Evolutionary conservation across 2,888 invertebrate genomes (phyloP), one percentile per base, ranked within the genome.

Genomic region (Lasioglossum vierecki): DNA sequence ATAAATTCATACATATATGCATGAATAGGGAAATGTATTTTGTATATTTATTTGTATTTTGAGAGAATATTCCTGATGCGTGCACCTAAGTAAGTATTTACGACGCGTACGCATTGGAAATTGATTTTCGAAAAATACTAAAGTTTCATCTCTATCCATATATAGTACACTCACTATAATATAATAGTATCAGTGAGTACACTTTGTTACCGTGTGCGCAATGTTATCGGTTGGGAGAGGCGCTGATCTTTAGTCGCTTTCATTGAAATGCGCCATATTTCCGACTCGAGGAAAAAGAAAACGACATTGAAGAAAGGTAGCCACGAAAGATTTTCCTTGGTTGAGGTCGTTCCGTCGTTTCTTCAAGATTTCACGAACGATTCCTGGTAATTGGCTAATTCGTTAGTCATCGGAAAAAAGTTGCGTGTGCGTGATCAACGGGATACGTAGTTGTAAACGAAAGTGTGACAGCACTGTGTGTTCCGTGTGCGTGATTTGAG

Each of bases 381-480:
- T 81, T 80, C 66, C 80, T 88, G 80, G 79, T 86, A 88, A 86
- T 88, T 77, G 84, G 84, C 70, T 79, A 83, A 79, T 70, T 80
- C 60, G 41, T 80, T 53, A 78, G 79, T 80, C 83, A 63, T 76
- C 78, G 76, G 60, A 6, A 53, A 86, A 88, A 13, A 68, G 46
- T 77, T 57, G 30, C 63, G 86, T 78, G 80, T 66, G 71, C 68
- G 84, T 75, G 79, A 80, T 77, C 49, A 46, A 70, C 78, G 74
- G 84, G 84, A 3, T 18, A 80, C 77, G 80, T 78, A 76, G 80
- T 86, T 83, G 86, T 82, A 85, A 87, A 84, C 87, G 80, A 88
- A 88, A 91, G 91, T 91, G 92, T 91, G 90, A 91, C 90, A 91
- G 88, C 89, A 89, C 81, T 88, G 88, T 91, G 89, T 87, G 86